Percentiles rank a stretch among this genome's conserved stretches.
Evolutionary conservation across 1,140 invertebrate genomes (phyloP).

Genomic region (Ladona fulva): DNA sequence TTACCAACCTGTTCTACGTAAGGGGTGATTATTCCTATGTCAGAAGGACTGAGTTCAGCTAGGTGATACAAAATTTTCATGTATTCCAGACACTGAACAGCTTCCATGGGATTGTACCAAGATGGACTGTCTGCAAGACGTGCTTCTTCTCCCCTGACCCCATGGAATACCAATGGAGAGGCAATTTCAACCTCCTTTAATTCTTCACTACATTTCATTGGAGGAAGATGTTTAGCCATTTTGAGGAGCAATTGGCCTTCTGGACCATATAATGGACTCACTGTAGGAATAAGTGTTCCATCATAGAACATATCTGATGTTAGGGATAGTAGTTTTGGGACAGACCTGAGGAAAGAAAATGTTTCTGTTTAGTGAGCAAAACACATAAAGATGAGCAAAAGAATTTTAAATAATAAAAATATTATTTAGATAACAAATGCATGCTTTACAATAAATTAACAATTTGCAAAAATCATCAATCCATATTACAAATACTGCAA

Average conservation of each 20-base stretch:
- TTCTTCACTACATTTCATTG: background rate
- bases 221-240: background rate
- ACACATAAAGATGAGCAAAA: no score
- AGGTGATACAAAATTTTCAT: constrained; percentile 23
- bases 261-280: background rate
- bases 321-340: background rate
- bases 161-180: constrained; percentile 66
- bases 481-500: no score
- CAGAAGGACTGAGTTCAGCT: constrained; percentile 47
- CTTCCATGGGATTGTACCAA: constrained; percentile 85
- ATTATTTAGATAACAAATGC: no score
- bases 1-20: constrained; percentile 78
- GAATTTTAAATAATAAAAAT: no score
- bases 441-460: no score
- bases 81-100: constrained; percentile 41
- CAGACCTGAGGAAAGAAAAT: background rate
- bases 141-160: constrained; percentile 64
- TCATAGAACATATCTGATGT: background rate
- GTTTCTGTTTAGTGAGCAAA: no score
- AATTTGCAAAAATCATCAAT: no score
- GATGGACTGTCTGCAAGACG: constrained; percentile 68
- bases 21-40: constrained; percentile 89
- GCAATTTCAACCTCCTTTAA: background rate
- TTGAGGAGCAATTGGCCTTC: background rate
- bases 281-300: background rate